Evolutionary conservation across 2,888 invertebrate genomes (phyloP).

Genomic region (Drosophila histrio): DNA sequence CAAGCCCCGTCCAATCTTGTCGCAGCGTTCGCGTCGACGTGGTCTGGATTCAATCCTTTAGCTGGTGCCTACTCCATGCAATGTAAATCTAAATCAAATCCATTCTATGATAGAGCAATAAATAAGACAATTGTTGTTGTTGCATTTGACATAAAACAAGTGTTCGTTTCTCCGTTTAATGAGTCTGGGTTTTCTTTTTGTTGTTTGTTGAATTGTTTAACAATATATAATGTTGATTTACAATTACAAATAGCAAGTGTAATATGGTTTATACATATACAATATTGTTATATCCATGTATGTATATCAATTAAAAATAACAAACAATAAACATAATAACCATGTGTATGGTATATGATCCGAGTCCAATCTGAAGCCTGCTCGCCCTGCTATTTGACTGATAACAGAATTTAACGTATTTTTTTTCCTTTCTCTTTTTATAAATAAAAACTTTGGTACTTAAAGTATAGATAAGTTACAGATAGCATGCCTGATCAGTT

Average conservation of each 20-base stretch:
- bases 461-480: conserved; percentile 25
- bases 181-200: conserved; percentile 29
- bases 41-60: conserved; percentile 76
- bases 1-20: conserved; percentile 88
- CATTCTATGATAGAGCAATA: conserved; percentile 36
- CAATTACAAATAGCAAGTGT: conserved; percentile 54
- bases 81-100: conserved; percentile 9
- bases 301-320: conserved; percentile 63
- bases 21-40: conserved; percentile 85
- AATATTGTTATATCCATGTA: conserved; percentile 44
- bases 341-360: conserved; percentile 25
- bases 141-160: conserved; percentile 67
- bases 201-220: conserved; percentile 55
- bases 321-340: conserved; percentile 68
- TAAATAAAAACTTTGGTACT: conserved; percentile 48
- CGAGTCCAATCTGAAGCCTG: neutral
- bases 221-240: conserved; percentile 61
- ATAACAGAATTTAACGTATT: conserved; percentile 9
- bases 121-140: conserved; percentile 64
- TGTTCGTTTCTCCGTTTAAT: conserved; percentile 55
- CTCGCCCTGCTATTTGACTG: conserved; percentile 10
- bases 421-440: conserved; percentile 7
- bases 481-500: conserved; percentile 19
- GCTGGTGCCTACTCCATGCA: conserved; percentile 5
- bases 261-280: conserved; percentile 50